phyloP scores from a whole-genome alignment of 2,888 invertebrate species.

The Caenorhabditis sp. region DNA sequence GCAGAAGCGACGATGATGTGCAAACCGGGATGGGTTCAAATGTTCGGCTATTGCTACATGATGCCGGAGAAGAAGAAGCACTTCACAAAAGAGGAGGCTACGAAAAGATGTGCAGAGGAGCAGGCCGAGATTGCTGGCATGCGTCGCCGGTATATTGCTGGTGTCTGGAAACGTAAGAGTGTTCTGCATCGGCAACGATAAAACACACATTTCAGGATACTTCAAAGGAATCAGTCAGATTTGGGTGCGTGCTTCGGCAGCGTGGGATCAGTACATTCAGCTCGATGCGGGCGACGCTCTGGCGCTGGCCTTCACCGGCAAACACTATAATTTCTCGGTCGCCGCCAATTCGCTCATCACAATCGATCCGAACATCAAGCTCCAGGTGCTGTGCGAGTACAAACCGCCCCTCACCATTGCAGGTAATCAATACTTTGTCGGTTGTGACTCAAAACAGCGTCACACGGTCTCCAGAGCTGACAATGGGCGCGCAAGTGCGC shows the following conservation, averaged over 20 bases:
- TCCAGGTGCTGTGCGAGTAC: constrained; percentile 1
- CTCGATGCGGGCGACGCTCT: not conserved
- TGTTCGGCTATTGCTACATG: constrained; percentile 14
- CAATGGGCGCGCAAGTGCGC: no score
- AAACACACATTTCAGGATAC: not conserved
- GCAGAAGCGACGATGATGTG: constrained; percentile 17
- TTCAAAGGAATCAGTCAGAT: not conserved
- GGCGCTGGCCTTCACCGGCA: constrained; percentile 7
- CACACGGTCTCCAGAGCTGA: no score
- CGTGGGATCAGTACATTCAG: not conserved
- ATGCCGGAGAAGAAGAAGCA: not conserved
- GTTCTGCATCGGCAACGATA: not conserved
- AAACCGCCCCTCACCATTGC: not conserved
- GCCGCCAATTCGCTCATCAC: not conserved
- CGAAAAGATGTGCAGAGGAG: not conserved
- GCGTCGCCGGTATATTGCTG: constrained; percentile 3
- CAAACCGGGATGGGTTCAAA: constrained; percentile 4
- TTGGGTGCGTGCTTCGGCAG: not conserved
- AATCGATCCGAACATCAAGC: not conserved
- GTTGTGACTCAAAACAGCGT: no score
- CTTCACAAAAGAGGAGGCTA: not conserved
- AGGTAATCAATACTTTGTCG: no score
- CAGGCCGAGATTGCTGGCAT: not conserved
- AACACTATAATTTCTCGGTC: not conserved
- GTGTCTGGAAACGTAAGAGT: not conserved